phyloP scores from a whole-genome alignment of 2,113 vertebrate species.

The Sakesphorus luctuosus region DNA sequence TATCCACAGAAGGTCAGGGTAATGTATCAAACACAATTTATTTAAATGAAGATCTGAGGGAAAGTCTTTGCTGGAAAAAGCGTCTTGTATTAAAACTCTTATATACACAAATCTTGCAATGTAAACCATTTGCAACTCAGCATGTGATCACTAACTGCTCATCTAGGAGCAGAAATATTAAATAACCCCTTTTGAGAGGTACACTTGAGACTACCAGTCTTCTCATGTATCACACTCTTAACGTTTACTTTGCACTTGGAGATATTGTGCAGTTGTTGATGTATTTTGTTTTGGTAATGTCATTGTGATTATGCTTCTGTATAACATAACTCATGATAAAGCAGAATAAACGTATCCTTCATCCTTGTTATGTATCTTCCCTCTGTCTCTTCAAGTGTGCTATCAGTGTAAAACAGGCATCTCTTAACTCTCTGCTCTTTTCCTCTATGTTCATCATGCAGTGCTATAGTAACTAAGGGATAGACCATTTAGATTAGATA shows the following conservation, averaged over 20 bases:
- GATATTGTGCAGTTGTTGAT: background rate
- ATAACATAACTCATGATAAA: background rate
- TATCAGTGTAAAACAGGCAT: conserved; percentile 1
- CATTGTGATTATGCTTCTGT: conserved; percentile 13
- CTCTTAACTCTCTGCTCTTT: background rate
- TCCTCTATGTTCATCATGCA: background rate
- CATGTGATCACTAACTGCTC: background rate
- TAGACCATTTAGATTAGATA: background rate
- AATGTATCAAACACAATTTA: background rate
- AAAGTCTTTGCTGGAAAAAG: background rate
- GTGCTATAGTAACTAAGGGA: background rate
- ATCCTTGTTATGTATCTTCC: background rate
- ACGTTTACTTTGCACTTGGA: background rate
- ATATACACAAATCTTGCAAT: background rate
- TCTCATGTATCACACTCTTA: background rate
- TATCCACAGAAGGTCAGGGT: background rate
- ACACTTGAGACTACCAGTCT: background rate
- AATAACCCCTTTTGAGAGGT: conserved; percentile 3
- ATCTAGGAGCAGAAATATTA: background rate
- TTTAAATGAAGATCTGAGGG: background rate
- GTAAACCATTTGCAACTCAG: background rate
- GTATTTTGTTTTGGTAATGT: conserved; percentile 19
- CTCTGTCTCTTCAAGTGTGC: background rate
- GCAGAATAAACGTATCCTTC: conserved; percentile 35
- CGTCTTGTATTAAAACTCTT: background rate